These are phyloP conservation scores for Lophotriccus pileatus DNA, from an alignment of 2,797 vertebrate species.

Conservation along the genomic window DNA sequence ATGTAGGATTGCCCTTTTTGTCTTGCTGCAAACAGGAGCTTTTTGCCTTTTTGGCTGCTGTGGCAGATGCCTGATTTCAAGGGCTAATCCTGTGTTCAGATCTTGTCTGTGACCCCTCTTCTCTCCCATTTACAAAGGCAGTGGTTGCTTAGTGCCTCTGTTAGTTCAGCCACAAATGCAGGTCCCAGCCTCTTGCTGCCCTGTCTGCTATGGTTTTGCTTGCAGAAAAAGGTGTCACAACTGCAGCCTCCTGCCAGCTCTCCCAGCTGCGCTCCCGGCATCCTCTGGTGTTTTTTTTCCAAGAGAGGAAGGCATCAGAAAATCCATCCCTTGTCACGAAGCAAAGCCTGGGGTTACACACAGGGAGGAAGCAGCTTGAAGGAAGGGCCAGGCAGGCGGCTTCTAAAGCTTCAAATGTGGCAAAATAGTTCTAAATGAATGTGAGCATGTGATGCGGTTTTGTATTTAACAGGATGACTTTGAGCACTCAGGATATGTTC, in stretches of 20 bases:
- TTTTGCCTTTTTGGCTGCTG: background rate
- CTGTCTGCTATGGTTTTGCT: background rate
- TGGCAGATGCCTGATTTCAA: background rate
- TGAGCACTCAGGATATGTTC: background rate
- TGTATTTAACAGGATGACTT: background rate
- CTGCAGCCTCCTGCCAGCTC: background rate
- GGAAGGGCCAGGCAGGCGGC: background rate
- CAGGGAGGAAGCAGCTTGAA: constrained; percentile 18
- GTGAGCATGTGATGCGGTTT: background rate
- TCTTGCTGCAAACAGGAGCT: background rate
- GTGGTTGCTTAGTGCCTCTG: background rate
- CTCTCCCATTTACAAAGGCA: background rate
- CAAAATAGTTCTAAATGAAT: background rate
- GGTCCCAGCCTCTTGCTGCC: background rate
- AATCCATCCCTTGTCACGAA: background rate
- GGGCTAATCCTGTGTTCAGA: background rate
- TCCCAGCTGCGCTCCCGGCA: background rate
- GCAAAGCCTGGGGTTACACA: background rate
- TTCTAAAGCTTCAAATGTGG: background rate
- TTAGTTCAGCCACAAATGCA: background rate
- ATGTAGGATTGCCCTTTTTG: background rate
- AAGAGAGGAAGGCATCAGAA: background rate
- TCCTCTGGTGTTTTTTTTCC: background rate
- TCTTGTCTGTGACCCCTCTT: background rate
- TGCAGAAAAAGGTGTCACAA: background rate